Conservation (phyloP, 1,140 invertebrate species). For the Musca domestica region DNA sequence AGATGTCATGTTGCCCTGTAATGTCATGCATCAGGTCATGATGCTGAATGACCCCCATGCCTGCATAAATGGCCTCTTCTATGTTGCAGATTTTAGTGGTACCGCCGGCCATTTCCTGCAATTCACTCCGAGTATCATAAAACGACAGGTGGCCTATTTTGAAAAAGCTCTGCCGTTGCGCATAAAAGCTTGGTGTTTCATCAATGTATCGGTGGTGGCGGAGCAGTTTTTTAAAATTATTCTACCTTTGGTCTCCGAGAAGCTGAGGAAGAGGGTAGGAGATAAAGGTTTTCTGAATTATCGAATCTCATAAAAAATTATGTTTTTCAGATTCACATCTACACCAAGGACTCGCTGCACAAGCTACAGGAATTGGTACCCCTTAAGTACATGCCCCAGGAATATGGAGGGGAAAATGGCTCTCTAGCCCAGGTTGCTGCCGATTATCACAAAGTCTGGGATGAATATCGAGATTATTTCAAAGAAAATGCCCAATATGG, state of each 20-base stretch:
- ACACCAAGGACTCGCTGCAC: slow-evolving; percentile 44
- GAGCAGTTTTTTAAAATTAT: slow-evolving; percentile 57
- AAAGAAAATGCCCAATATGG: slow-evolving; percentile 58
- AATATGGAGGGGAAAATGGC: slow-evolving; percentile 61
- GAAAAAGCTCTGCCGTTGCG: slow-evolving; percentile 59
- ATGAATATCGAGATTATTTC: slow-evolving; percentile 60
- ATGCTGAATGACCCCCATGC: no score
- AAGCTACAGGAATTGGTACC: slow-evolving; percentile 43
- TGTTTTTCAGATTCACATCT: slow-evolving; percentile 57
- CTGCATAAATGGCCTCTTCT: no score
- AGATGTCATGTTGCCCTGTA: no score
- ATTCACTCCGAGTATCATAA: slow-evolving; percentile 49
- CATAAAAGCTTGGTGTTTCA: slow-evolving; percentile 55
- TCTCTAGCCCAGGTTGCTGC: slow-evolving; percentile 54
- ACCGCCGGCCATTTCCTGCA: no score
- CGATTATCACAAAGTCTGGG: slow-evolving; percentile 60
- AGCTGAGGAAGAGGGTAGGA: slow-evolving; percentile 52
- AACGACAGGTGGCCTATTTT: slow-evolving; percentile 54
- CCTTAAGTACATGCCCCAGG: slow-evolving; percentile 56
- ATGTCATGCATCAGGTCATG: no score
- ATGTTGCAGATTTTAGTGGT: no score
- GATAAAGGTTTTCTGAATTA: neutral
- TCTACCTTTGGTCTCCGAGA: slow-evolving; percentile 57
- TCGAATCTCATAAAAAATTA: slow-evolving; percentile 37
- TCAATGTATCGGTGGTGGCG: slow-evolving; percentile 57